Evolutionary conservation across 2,888 invertebrate genomes (phyloP).

Genomic region (Belgica antarctica): DNA sequence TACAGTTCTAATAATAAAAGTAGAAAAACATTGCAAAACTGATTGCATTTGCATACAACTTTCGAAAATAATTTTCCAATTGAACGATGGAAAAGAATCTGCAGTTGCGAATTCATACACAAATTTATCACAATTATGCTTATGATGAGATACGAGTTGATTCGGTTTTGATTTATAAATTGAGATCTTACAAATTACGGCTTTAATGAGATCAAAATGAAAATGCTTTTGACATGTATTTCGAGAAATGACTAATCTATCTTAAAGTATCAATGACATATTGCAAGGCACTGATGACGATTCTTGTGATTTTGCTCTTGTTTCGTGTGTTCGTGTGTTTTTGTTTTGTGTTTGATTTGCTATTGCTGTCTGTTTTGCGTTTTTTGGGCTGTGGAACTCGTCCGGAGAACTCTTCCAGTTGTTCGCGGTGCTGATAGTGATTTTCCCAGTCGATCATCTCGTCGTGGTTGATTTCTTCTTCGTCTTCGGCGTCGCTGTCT

Average conservation of each 20-base stretch:
- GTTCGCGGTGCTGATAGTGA: not conserved
- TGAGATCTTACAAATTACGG: conserved; percentile 24
- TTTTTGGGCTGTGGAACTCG: conserved; percentile 20
- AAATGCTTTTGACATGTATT: not conserved
- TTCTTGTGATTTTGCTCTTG: conserved; percentile 30
- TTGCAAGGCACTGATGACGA: conserved; percentile 40
- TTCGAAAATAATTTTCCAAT: conserved; percentile 26
- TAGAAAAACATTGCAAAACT: conserved; percentile 27
- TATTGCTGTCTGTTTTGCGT: conserved; percentile 4
- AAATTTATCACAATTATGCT: conserved; percentile 43
- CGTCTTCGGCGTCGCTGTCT: not conserved
- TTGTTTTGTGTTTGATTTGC: conserved; percentile 14
- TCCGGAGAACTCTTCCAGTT: conserved; percentile 1
- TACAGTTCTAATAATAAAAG: not conserved
- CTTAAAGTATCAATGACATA: conserved; percentile 37
- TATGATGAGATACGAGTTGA: conserved; percentile 30
- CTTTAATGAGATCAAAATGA: conserved; percentile 41
- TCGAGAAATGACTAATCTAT: conserved; percentile 1
- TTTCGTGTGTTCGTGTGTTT: not conserved
- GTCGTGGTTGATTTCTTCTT: not conserved
- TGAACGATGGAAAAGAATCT: not conserved
- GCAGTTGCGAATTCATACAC: conserved; percentile 21
- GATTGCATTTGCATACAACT: conserved; percentile 39
- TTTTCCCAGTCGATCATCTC: not conserved
- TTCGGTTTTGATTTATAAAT: not conserved